Evolutionary conservation across 2,113 vertebrate species (phyloP), one percentile per base, ranked within the genome.

Genomic region (Ifrita kowaldi): DNA sequence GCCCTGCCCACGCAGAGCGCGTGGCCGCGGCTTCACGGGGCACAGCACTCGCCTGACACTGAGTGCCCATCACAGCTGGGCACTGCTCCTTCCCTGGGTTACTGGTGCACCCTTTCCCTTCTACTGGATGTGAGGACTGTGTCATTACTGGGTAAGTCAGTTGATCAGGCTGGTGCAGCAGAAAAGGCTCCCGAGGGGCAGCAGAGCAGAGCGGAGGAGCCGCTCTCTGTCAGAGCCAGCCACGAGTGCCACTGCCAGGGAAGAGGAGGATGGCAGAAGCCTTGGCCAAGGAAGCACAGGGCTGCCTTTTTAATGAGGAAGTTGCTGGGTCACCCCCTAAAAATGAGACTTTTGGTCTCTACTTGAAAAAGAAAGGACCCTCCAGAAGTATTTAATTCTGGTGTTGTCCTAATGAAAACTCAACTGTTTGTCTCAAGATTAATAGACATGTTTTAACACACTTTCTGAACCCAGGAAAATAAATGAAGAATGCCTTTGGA

Each of bases 61-160:
- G 7, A 74, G 73, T 3, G 4, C 26, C 69, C 73, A 50, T 11
- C 87, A 11, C 55, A 53, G 30, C 21, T 1, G 33, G 63, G 47
- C 30, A 28, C 30, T 19, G 14, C 24, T 37, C 44, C 46, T 62
- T 16, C 46, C 53, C 41, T 27, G 68, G 13, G 0, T 28, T 12
- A 9, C 37, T 46, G 50, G 2, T 19, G 46, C 60, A 56, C 39
- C 19, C 9, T 35, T 70, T 37, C 71, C 80, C 84, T 59, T 13
- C 1, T 1, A 3, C 0, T 35, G 49, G 27, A 2, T 13, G 24
- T 7, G 4, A 41, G 81, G 84, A 11, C 4, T 16, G 81, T n/a
- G 67, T 5, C 68, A 17, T 3, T 16, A 1, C 22, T 1, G 2
- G 60, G 15, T 8, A 5, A 15, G 32, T 9, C 35, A 14, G 30